These are phyloP conservation scores for Trichosurus vulpecula DNA, from an alignment of 2,797 vertebrate genomes.

Conservation along the genomic window DNA sequence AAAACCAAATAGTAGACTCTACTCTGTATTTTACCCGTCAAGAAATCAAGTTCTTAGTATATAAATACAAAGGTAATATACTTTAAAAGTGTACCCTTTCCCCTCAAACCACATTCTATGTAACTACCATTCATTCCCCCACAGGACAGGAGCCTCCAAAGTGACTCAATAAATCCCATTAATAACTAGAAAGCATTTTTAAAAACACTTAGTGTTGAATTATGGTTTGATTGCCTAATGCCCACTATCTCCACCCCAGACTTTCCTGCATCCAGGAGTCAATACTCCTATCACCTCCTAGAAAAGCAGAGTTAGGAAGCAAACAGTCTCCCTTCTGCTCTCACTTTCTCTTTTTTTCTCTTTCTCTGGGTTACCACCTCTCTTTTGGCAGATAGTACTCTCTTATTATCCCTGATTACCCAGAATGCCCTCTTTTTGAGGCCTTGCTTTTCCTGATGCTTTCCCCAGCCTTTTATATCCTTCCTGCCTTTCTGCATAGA, in stretches of 20 bases:
- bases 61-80: not conserved
- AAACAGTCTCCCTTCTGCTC: not conserved
- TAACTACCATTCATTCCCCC: not conserved
- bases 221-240: not conserved
- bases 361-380: not conserved
- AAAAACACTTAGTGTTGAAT: not conserved
- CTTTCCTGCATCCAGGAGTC: not conserved
- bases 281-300: not conserved
- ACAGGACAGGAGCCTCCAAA: not conserved
- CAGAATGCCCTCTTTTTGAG: not conserved
- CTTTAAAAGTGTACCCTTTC: not conserved
- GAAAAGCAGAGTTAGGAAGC: not conserved
- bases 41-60: not conserved
- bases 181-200: not conserved
- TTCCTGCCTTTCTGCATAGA: not conserved
- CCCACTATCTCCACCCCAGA: not conserved
- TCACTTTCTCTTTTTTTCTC: not conserved
- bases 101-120: not conserved
- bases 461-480: not conserved
- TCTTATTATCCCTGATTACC: not conserved
- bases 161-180: not conserved
- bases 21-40: not conserved
- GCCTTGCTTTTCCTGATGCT: not conserved
- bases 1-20: not conserved
- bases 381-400: not conserved